Evolutionary conservation across 2,888 invertebrate species (phyloP).

Genomic region (Spodoptera picta): DNA sequence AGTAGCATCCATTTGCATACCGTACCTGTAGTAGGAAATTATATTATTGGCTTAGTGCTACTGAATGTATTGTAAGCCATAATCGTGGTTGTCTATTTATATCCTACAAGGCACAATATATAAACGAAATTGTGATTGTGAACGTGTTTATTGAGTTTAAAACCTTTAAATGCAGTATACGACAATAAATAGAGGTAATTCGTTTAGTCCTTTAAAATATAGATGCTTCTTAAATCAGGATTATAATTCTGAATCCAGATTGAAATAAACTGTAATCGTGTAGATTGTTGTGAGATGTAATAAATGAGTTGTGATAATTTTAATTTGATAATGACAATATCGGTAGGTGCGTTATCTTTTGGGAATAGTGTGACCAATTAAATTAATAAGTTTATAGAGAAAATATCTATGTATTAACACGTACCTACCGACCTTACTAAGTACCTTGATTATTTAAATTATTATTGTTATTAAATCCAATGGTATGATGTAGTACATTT

Average conservation of each 20-base stretch:
- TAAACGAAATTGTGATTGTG: slow-evolving; percentile 16
- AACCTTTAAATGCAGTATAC: slow-evolving; percentile 15
- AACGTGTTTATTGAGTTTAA: background rate
- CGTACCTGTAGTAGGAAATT: no score
- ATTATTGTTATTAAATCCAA: no score
- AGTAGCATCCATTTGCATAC: no score
- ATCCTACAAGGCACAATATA: no score
- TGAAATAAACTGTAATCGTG: background rate
- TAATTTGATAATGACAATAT: background rate
- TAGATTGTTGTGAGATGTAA: slow-evolving; percentile 8
- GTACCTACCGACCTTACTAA: no score
- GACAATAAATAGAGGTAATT: slow-evolving; percentile 51
- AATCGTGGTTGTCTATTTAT: no score
- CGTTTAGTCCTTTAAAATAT: background rate
- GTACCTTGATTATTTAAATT: no score
- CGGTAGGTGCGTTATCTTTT: no score
- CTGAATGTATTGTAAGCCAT: no score
- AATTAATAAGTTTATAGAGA: background rate
- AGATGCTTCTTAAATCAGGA: background rate
- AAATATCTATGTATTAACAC: no score
- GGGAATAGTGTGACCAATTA: background rate
- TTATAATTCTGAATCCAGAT: background rate
- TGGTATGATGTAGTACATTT: no score
- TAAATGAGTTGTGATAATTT: slow-evolving; percentile 33
- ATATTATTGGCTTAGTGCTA: no score